phyloP scores from a whole-genome alignment of 2,113 vertebrate genomes.

The Pandion haliaetus region DNA sequence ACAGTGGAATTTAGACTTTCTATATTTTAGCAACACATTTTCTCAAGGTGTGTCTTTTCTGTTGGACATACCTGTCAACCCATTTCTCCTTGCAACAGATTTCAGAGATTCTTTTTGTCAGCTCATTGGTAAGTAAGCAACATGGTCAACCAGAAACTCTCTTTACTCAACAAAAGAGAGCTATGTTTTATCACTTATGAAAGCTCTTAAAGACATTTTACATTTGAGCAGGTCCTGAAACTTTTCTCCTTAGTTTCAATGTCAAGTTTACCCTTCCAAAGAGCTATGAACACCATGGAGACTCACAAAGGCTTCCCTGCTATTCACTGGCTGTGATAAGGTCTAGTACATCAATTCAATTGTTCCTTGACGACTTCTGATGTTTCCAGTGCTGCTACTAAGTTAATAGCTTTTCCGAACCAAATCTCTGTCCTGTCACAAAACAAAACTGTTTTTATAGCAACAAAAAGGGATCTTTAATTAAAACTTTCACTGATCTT shows the following conservation, averaged over 20 bases:
- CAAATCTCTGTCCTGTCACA: not conserved
- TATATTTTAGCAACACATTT: not conserved
- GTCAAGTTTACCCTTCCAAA: not conserved
- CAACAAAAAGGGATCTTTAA: not conserved
- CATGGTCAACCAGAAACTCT: not conserved
- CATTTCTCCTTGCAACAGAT: not conserved
- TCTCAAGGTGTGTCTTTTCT: not conserved
- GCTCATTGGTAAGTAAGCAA: not conserved
- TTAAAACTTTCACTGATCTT: not conserved
- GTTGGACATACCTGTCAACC: not conserved
- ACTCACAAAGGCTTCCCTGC: not conserved
- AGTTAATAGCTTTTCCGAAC: not conserved
- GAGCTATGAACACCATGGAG: not conserved
- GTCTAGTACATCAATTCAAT: not conserved
- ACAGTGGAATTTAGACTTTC: not conserved
- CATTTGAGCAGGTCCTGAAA: not conserved
- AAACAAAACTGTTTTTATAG: not conserved
- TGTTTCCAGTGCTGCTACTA: not conserved
- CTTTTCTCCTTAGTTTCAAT: not conserved
- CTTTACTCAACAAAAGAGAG: not conserved
- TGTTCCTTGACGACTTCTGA: not conserved
- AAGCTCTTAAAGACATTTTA: not conserved
- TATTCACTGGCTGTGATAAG: not conserved
- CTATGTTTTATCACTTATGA: not conserved
- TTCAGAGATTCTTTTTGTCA: not conserved